These are phyloP conservation scores for Candidula unifasciata DNA, from an alignment of 2,888 invertebrate genomes.

Conservation along the genomic window DNA sequence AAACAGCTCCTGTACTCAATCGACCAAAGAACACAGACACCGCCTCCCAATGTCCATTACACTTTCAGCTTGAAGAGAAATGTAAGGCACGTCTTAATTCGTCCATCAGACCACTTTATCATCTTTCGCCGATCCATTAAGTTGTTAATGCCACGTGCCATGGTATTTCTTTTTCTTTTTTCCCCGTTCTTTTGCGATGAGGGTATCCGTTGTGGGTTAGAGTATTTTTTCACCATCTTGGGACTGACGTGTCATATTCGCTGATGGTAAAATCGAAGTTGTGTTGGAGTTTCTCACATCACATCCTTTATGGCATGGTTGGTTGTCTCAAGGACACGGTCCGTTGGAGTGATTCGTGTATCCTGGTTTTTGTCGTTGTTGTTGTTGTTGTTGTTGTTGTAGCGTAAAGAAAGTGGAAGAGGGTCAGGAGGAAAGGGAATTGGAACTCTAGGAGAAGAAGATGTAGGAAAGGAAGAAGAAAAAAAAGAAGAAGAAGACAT, in stretches of 20 bases:
- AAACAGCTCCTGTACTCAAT: neutral
- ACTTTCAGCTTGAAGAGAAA: neutral
- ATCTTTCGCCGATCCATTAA: conserved; percentile 28
- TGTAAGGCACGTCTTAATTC: conserved; percentile 12
- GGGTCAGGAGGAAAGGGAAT: too few relatives aligned
- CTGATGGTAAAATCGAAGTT: conserved; percentile 27
- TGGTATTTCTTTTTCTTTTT: neutral
- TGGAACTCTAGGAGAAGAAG: too few relatives aligned
- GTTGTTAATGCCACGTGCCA: conserved; percentile 28
- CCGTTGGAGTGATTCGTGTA: too few relatives aligned
- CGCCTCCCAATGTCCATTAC: conserved; percentile 23
- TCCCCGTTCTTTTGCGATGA: neutral
- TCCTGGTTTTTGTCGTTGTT: too few relatives aligned
- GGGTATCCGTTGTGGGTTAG: neutral
- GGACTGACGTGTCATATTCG: neutral
- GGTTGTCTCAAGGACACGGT: too few relatives aligned
- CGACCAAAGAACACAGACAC: neutral
- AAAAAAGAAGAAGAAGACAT: too few relatives aligned
- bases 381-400: too few relatives aligned
- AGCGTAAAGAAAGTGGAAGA: too few relatives aligned
- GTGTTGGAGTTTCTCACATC: neutral
- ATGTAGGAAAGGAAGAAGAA: too few relatives aligned
- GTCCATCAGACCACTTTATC: conserved; percentile 21
- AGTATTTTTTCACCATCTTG: conserved; percentile 3
- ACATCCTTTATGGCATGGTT: neutral